Percentiles rank a stretch among this genome's conserved stretches.
phyloP scores from a whole-genome alignment of 1,140 invertebrate genomes.

The Apis cerana region DNA sequence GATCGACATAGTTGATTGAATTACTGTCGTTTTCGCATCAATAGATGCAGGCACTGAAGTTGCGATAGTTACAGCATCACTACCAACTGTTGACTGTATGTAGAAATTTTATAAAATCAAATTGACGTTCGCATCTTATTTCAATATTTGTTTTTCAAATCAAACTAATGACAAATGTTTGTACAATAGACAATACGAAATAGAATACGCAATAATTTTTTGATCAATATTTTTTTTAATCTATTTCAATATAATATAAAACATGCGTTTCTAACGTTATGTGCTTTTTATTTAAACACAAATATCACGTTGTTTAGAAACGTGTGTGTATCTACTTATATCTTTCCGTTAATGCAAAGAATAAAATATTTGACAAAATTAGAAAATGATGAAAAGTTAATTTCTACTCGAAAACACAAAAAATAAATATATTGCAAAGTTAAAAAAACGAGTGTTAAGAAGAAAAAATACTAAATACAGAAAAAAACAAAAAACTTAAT shows the following conservation, averaged over 20 bases:
- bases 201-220: background rate
- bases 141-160: background rate
- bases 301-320: background rate
- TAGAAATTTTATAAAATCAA: slow-evolving; percentile 13
- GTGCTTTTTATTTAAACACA: background rate
- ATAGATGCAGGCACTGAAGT: slow-evolving; percentile 61
- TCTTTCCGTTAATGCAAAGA: background rate
- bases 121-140: no score
- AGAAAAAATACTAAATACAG: background rate
- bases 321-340: background rate
- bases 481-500: slow-evolving; percentile 3
- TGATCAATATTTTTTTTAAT: background rate
- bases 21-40: slow-evolving; percentile 64
- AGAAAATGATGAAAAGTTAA: background rate
- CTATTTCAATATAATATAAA: background rate
- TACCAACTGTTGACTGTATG: slow-evolving; percentile 67
- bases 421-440: background rate
- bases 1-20: slow-evolving; percentile 64
- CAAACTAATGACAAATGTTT: background rate
- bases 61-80: slow-evolving; percentile 58
- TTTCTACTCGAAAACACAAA: background rate
- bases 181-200: background rate
- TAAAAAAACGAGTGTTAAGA: background rate
- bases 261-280: slow-evolving; percentile 14
- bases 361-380: background rate